Conservation (phyloP, 2,113 vertebrate genomes). For the Corythoichthys haematopterus region DNA sequence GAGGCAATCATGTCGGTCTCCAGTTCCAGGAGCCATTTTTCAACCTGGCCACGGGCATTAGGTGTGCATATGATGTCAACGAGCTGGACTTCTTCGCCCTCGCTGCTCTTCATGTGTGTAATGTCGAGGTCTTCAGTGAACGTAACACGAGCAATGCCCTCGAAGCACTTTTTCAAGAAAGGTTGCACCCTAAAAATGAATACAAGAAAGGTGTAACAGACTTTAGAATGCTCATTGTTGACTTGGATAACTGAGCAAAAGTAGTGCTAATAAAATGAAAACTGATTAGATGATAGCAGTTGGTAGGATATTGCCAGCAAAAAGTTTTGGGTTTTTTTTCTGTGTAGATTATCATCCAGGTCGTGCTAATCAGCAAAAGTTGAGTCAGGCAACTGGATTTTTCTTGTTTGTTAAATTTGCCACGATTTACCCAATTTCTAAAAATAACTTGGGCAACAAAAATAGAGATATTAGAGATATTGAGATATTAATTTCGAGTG, state of each 20-base stretch:
- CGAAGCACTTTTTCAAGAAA: constrained; percentile 90
- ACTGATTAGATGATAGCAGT: neutral
- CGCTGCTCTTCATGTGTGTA: constrained; percentile 86
- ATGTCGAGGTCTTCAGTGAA: constrained; percentile 85
- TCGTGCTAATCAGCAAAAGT: too few species aligned
- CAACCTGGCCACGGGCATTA: constrained; percentile 84
- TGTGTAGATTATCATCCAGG: too few species aligned
- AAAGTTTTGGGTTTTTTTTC: neutral
- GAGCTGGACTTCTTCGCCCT: constrained; percentile 81
- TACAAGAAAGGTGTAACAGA: neutral
- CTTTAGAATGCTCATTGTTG: neutral
- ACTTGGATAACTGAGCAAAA: too few species aligned
- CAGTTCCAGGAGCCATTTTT: constrained; percentile 85
- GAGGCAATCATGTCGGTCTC: constrained; percentile 80
- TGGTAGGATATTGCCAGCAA: neutral
- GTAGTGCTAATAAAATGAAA: neutral
- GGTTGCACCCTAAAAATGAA: constrained; percentile 76
- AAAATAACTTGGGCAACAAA: too few species aligned
- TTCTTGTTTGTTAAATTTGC: too few species aligned
- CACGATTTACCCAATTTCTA: too few species aligned
- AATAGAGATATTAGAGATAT: too few species aligned
- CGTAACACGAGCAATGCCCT: constrained; percentile 82
- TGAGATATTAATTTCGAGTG: too few species aligned
- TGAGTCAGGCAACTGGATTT: too few species aligned
- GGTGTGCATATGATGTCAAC: constrained; percentile 79